phyloP scores from a whole-genome alignment of 2,113 vertebrate species.

The Dryoscopus gambensis region DNA sequence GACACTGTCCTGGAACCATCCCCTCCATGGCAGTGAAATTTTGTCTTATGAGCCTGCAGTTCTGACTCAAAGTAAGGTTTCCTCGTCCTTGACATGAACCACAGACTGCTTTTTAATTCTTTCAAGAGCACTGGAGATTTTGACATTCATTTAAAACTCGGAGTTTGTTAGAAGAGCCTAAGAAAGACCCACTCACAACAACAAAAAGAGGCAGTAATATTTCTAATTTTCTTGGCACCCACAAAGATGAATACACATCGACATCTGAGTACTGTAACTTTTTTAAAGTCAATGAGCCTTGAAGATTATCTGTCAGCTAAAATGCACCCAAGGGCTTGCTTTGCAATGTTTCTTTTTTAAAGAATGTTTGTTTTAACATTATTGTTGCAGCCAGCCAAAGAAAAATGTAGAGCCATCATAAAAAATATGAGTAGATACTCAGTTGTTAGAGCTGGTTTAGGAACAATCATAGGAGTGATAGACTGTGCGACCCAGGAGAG shows the following conservation, averaged over 20 bases:
- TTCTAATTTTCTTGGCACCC: conserved; percentile 12
- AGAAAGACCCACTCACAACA: neutral
- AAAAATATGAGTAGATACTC: conserved; percentile 18
- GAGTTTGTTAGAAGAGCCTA: neutral
- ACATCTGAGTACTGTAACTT: conserved; percentile 4
- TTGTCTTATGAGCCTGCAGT: neutral
- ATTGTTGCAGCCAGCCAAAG: conserved; percentile 4
- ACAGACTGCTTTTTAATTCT: neutral
- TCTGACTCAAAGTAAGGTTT: neutral
- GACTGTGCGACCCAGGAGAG: conserved; percentile 45
- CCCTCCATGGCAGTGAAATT: neutral
- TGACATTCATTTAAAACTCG: neutral
- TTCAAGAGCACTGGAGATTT: neutral
- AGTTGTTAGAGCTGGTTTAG: conserved; percentile 57
- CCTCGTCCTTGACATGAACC: neutral
- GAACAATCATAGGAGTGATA: conserved; percentile 59
- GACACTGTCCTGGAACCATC: neutral
- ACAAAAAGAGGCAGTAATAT: neutral
- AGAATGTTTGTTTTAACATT: conserved; percentile 48
- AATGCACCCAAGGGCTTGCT: conserved; percentile 22
- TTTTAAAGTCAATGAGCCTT: conserved; percentile 47
- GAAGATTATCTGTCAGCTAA: conserved; percentile 52
- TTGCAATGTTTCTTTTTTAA: conserved; percentile 9
- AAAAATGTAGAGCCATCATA: conserved; percentile 25
- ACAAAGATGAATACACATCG: neutral